Conservation (phyloP, 1,140 invertebrate species). For the Riptortus pedestris region DNA sequence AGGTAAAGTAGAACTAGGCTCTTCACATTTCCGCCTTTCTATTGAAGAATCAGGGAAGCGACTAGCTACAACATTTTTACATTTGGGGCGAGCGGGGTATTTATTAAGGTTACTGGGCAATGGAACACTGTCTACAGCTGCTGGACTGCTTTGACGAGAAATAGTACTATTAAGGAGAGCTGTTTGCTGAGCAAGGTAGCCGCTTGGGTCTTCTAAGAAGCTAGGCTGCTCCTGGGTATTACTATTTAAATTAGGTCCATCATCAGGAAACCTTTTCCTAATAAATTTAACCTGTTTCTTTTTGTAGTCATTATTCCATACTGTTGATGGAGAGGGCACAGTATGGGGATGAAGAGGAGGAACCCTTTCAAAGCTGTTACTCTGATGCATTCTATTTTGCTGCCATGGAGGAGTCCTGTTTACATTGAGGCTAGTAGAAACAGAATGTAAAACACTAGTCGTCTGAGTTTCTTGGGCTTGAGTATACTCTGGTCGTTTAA, state of each 20-base stretch:
- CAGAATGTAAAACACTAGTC: neutral
- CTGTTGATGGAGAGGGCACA: constrained; percentile 40
- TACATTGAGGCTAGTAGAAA: constrained; percentile 12
- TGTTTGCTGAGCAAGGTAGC: constrained; percentile 76
- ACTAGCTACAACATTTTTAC: constrained; percentile 20
- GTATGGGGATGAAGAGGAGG: constrained; percentile 59
- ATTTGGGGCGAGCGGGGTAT: constrained; percentile 19
- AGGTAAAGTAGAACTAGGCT: constrained; percentile 34
- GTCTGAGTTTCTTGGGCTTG: neutral
- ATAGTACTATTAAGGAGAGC: constrained; percentile 73
- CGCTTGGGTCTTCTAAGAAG: constrained; percentile 81
- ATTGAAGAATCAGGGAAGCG: constrained; percentile 25
- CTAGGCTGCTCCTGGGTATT: constrained; percentile 26
- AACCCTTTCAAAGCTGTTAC: constrained; percentile 50
- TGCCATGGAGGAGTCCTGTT: constrained; percentile 41
- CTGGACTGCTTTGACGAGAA: constrained; percentile 45
- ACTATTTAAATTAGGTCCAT: constrained; percentile 48
- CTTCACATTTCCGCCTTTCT: constrained; percentile 24
- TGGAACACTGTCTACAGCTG: constrained; percentile 36
- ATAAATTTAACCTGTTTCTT: constrained; percentile 44
- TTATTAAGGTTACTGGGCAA: constrained; percentile 39
- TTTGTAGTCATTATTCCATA: constrained; percentile 51
- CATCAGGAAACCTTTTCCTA: constrained; percentile 41
- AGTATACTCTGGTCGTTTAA: constrained; percentile 7
- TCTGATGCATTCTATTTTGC: constrained; percentile 40